A percentile compares a stretch with the other conserved stretches of the same genome.
Evolutionary conservation across 2,888 invertebrate genomes (phyloP).

Genomic region (Idaea aversata): DNA sequence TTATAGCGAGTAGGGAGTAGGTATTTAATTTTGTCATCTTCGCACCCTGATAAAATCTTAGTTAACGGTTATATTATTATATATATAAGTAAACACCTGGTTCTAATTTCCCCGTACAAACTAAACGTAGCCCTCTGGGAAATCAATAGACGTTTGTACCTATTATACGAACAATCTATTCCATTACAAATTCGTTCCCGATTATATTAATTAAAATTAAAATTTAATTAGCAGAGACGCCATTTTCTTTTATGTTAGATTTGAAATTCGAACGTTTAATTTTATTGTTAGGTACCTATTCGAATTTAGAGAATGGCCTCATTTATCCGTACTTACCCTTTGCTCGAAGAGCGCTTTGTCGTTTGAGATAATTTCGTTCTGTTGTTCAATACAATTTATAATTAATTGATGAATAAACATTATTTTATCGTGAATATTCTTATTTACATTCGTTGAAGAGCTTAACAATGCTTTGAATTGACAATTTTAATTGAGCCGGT

Average conservation of each 20-base stretch:
- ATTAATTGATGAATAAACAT: slow-evolving; percentile 22
- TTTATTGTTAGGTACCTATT: not conserved
- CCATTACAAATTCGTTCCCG: not conserved
- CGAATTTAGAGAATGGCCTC: not conserved
- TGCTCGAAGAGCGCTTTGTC: slow-evolving; percentile 10
- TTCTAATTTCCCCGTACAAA: not conserved
- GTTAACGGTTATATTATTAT: not conserved
- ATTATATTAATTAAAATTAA: not conserved
- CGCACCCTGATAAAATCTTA: not conserved
- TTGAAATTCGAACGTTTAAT: not conserved
- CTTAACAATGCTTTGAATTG: not conserved
- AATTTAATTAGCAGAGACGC: not conserved
- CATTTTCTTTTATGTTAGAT: not conserved
- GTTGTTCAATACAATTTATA: slow-evolving; percentile 16
- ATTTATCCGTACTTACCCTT: not conserved
- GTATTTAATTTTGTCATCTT: not conserved
- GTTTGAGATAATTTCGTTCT: slow-evolving; percentile 18
- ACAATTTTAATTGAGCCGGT: not conserved
- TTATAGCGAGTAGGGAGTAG: not conserved
- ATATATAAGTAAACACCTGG: not conserved
- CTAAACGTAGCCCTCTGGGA: not conserved
- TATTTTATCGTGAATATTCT: not conserved
- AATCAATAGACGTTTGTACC: not conserved
- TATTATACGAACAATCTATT: not conserved
- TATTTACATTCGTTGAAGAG: not conserved